phyloP scores from a whole-genome alignment of 2,888 invertebrate genomes.

The Pyrochroa serraticornis region DNA sequence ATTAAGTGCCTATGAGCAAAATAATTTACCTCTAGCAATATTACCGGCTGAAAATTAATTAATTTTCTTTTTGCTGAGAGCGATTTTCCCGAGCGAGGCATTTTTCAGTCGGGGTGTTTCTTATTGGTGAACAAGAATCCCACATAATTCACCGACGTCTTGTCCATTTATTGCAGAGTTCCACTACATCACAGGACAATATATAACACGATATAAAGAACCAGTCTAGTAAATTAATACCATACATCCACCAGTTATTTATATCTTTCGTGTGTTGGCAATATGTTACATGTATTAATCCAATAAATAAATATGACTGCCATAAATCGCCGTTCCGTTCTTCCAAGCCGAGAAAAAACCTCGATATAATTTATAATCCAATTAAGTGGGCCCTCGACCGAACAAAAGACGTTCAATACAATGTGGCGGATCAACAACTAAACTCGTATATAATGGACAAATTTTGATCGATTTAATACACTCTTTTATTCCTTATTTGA shows the following conservation, averaged over 20 bases:
- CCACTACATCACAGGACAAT: conserved; percentile 53
- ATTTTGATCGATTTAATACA: conserved; percentile 40
- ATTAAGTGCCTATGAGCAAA: too few species aligned
- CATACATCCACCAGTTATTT: conserved; percentile 58
- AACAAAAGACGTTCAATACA: conserved; percentile 46
- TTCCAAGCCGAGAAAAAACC: conserved; percentile 47
- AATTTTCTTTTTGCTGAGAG: too few species aligned
- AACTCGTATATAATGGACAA: conserved; percentile 44
- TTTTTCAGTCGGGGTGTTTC: too few species aligned
- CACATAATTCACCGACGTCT: conserved; percentile 36
- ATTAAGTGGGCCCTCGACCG: conserved; percentile 54
- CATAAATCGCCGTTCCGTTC: conserved; percentile 56
- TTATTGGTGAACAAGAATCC: conserved; percentile 16
- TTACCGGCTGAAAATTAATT: too few species aligned
- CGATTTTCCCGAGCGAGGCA: too few species aligned
- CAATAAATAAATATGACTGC: conserved; percentile 61
- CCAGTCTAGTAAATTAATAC: conserved; percentile 59
- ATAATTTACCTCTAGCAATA: too few species aligned
- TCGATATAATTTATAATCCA: conserved; percentile 59
- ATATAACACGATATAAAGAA: conserved; percentile 56
- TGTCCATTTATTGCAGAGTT: conserved; percentile 49
- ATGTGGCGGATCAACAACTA: conserved; percentile 36
- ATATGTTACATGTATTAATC: conserved; percentile 61
- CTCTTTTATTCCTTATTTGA: conserved; percentile 18
- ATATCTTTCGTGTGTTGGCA: conserved; percentile 59